Evolutionary conservation across 2,888 invertebrate genomes (phyloP).

Genomic region (Tipula helvola): DNA sequence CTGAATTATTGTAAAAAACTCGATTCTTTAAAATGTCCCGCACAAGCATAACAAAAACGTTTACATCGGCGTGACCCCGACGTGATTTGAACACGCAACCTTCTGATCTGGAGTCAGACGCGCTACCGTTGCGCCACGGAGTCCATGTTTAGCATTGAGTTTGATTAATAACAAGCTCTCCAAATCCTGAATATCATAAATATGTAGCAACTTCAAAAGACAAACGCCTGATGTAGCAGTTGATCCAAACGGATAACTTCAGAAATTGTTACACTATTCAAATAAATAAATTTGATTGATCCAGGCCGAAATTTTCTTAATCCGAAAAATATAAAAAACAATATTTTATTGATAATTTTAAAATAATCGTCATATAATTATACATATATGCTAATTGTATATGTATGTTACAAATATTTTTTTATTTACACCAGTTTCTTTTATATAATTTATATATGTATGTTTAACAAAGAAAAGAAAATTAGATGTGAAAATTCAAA

Average conservation of each 20-base stretch:
- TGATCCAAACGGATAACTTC: too few relatives aligned
- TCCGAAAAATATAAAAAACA: neutral
- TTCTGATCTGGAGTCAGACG: conserved; percentile 11
- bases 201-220: too few relatives aligned
- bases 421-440: neutral
- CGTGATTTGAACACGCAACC: conserved; percentile 11
- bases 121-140: conserved; percentile 11
- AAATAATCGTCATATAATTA: neutral
- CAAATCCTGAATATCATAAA: too few relatives aligned
- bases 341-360: neutral
- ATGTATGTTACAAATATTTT: neutral
- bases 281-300: too few relatives aligned
- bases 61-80: neutral
- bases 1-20: too few relatives aligned
- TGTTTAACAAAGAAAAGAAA: neutral
- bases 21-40: too few relatives aligned
- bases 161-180: too few relatives aligned
- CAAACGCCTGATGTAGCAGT: too few relatives aligned
- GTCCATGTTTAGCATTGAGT: neutral
- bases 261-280: too few relatives aligned
- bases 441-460: neutral
- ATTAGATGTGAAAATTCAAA: neutral
- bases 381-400: neutral
- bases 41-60: too few relatives aligned
- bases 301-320: too few relatives aligned